Conservation (phyloP, 1,140 invertebrate species). For the Drosophila arawakana region DNA sequence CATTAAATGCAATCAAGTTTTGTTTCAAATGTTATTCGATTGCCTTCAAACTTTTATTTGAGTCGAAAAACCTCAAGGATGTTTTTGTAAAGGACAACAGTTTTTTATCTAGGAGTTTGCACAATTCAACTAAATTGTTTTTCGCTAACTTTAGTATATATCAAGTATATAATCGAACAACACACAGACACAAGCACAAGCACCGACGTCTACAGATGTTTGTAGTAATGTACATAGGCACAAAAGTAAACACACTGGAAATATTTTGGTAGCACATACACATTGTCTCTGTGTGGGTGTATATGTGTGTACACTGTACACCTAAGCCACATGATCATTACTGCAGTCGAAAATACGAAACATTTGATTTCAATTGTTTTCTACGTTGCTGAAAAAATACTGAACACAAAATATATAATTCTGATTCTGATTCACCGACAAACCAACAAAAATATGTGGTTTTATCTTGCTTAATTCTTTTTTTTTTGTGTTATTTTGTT, state of each 20-base stretch:
- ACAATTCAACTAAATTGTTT: constrained; percentile 2
- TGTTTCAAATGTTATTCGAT: not conserved
- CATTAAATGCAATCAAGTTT: not conserved
- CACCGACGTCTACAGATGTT: not conserved
- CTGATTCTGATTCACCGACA: constrained; percentile 31
- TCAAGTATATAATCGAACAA: constrained; percentile 2
- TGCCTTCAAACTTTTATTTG: too few relatives aligned
- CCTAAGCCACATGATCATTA: constrained; percentile 17
- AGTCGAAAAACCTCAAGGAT: too few relatives aligned
- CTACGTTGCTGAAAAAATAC: constrained; percentile 18
- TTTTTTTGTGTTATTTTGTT: not conserved
- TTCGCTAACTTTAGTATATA: constrained; percentile 8
- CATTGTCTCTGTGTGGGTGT: not conserved
- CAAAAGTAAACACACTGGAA: constrained; percentile 25
- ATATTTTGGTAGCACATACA: constrained; percentile 16
- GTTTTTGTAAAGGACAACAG: not conserved
- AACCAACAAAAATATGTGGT: constrained; percentile 21
- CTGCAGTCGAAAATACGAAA: constrained; percentile 24
- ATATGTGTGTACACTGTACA: not conserved
- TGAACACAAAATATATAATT: constrained; percentile 23
- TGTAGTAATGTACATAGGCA: not conserved
- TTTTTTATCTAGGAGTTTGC: constrained; percentile 9
- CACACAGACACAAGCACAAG: not conserved
- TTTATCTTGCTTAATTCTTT: constrained; percentile 21
- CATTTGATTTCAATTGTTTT: constrained; percentile 30